Percentiles rank a stretch among this genome's conserved stretches.
phyloP scores from a whole-genome alignment of 2,888 invertebrate genomes.

The Pseudanteris insignis region DNA sequence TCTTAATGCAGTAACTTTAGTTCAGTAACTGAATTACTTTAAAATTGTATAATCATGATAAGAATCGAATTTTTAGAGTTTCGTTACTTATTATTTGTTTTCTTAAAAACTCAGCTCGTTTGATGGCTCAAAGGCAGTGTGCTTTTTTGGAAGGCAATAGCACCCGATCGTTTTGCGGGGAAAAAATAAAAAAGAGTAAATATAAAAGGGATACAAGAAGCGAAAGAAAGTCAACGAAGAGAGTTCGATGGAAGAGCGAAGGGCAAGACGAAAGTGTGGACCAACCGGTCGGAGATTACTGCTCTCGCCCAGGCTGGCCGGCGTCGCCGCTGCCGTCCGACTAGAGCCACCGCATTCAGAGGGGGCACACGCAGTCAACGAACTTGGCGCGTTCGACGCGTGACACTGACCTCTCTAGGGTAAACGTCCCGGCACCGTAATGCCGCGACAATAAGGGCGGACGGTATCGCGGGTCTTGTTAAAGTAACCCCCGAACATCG shows the following conservation, averaged over 20 bases:
- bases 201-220: too few species aligned
- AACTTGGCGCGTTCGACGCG: conserved; percentile 55
- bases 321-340: conserved; percentile 44
- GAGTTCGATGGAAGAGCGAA: conserved; percentile 40
- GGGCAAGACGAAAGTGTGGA: conserved; percentile 56
- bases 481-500: conserved; percentile 27
- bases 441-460: conserved; percentile 23
- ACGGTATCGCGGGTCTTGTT: conserved; percentile 17
- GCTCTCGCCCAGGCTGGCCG: conserved; percentile 26
- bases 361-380: conserved; percentile 52
- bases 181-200: too few species aligned
- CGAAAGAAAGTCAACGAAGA: conserved; percentile 28
- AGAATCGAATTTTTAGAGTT: too few species aligned
- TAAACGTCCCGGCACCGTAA: conserved; percentile 53
- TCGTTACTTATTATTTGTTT: too few species aligned
- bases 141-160: too few species aligned
- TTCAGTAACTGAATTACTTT: too few species aligned
- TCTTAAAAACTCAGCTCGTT: too few species aligned
- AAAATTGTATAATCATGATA: too few species aligned
- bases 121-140: too few species aligned
- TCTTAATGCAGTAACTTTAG: too few species aligned
- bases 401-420: conserved; percentile 59
- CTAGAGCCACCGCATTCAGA: conserved; percentile 42
- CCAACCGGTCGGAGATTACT: conserved; percentile 56
- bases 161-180: too few species aligned